Percentiles rank a stretch among this genome's conserved stretches.
Evolutionary conservation across 2,797 vertebrate genomes (phyloP).

Genomic region (Crenuchus spilurus): DNA sequence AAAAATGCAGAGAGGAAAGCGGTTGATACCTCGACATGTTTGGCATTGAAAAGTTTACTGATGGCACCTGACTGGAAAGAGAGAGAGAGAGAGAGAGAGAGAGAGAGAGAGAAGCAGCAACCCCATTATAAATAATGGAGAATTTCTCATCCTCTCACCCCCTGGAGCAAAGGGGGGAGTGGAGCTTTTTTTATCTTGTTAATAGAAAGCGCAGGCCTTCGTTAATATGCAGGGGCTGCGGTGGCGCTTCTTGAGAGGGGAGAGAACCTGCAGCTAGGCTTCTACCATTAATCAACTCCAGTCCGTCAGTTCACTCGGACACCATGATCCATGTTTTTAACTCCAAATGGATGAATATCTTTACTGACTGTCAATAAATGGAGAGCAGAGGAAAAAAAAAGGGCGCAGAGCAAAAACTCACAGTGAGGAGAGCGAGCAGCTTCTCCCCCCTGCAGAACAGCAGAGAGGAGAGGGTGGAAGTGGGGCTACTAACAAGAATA

Average conservation of each 20-base stretch:
- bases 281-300: conserved; percentile 99
- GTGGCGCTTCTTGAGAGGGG: conserved; percentile 85
- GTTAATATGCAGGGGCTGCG: conserved; percentile 99
- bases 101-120: conserved; percentile 73
- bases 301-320: conserved; percentile 95
- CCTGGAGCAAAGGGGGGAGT: conserved; percentile 97
- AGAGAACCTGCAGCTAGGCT: conserved; percentile 91
- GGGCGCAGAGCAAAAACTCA: conserved; percentile 5
- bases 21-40: conserved; percentile 77
- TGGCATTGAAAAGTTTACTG: conserved; percentile 87
- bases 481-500: conserved; percentile 98
- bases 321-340: conserved; percentile 99
- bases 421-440: conserved; percentile 13
- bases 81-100: conserved; percentile 66
- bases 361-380: conserved; percentile 98
- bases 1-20: conserved; percentile 72
- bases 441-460: conserved; percentile 16
- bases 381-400: conserved; percentile 79
- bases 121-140: conserved; percentile 98
- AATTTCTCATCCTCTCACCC: conserved; percentile 94
- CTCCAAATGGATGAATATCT: conserved; percentile 99
- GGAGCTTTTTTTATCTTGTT: conserved; percentile 97
- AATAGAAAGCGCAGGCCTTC: conserved; percentile 99
- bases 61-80: conserved; percentile 93
- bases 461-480: conserved; percentile 82